Evolutionary conservation across 2,113 vertebrate species (phyloP).

Genomic region (Capreolus pygargus): DNA sequence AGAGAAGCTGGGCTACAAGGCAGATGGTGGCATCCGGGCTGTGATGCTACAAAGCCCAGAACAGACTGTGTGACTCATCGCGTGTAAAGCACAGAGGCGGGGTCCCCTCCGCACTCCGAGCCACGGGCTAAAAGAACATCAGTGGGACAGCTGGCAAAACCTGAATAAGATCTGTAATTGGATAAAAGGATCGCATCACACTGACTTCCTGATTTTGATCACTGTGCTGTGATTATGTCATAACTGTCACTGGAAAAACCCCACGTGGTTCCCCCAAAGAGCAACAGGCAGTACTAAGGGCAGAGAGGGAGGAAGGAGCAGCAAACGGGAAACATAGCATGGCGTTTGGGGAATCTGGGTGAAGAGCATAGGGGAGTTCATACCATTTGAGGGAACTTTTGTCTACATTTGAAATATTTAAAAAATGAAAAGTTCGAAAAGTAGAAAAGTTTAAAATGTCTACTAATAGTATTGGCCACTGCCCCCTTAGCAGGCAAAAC

Average conservation of each 20-base stretch:
- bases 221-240: rapidly evolving
- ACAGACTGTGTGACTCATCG: no score
- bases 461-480: no score
- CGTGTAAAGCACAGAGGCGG: rapidly evolving
- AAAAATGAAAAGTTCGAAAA: background rate
- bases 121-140: background rate
- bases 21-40: background rate
- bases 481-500: background rate
- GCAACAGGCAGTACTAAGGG: no score
- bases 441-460: background rate
- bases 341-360: no score
- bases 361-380: background rate
- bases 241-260: background rate
- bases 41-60: background rate
- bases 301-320: rapidly evolving
- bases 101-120: background rate
- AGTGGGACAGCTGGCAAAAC: background rate
- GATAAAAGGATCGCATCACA: background rate
- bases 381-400: background rate
- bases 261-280: background rate
- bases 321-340: background rate
- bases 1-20: background rate
- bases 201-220: background rate
- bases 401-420: background rate
- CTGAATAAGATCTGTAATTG: no score